Evolutionary conservation across 30 jellyfish, hydroid and myxozoan species (phyloP), one percentile per base, ranked within the genome.

Genomic region (Chrysaora quinquecirrha): DNA sequence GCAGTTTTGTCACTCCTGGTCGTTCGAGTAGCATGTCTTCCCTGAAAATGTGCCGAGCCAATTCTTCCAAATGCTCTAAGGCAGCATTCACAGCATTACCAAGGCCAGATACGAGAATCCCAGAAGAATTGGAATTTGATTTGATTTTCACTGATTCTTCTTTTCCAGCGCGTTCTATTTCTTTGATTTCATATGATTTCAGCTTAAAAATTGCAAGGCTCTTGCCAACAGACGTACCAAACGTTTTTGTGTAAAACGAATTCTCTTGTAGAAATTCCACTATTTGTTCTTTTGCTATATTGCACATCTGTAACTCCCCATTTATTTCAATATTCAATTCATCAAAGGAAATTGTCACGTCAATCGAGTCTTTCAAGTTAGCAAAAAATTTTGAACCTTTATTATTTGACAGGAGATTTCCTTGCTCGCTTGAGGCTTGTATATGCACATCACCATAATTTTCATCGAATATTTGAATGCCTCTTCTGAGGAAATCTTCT

Each of bases 1-100:
- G 46, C 24, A 78, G 64, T 52, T 64, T 78, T 24, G 61, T 30
- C 4, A 78, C 66, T 25, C 89, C 89, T 19, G 80, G 89, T 27
- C 89, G 7, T 47, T 78, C 73, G 4, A 78, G 24, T 1, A 64
- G 25, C 27, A 61, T 9, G n/a, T 61, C 81, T 21, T 33, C 34
- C 14, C 14, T 38, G 54, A 38, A 38, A 14, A 38, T 38, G 6
- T 14, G 6, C 54, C 11, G 14, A 38, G 54, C 6, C 54, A 38
- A 38, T 38, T 38, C 54, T 38, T 38, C 54, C 54, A 38, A 38
- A 3, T 38, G 6, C 14, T 3, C 54, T 3, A 38, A 38, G 11
- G 54, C 54, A 6, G 6, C 54, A 3, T 38, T 14, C 54, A 38
- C 54, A 3, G 54, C 6, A 38, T 14, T 38, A 14, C 54, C 54